phyloP scores from a whole-genome alignment of 2,797 vertebrate species.

The Anolis apletophallus region DNA sequence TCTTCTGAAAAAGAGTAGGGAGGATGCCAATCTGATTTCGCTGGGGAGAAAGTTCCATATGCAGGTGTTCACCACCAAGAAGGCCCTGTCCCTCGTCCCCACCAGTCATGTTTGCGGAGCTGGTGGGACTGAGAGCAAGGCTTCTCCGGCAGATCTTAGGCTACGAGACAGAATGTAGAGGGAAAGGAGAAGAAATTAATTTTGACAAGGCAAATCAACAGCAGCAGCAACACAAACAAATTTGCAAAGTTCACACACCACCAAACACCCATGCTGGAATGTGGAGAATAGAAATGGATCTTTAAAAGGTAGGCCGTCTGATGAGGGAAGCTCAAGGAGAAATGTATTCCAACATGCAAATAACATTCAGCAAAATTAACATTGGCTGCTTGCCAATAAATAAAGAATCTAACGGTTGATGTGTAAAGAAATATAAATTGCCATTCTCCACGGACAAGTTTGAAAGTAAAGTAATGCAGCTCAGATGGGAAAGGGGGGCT shows the following conservation, averaged over 20 bases:
- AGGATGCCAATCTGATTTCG: no score
- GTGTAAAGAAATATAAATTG: background rate
- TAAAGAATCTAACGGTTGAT: background rate
- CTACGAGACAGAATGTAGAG: no score
- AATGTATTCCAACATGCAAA: background rate
- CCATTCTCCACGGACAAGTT: background rate
- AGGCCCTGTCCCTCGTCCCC: no score
- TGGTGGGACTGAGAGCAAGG: no score
- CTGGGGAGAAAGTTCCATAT: no score
- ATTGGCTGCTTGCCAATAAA: background rate
- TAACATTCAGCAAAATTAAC: slow-evolving; percentile 3
- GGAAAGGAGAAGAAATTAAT: background rate
- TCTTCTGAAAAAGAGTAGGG: no score
- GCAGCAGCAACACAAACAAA: no score
- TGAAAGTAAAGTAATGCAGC: background rate
- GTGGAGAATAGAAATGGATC: background rate
- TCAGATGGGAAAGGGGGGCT: background rate
- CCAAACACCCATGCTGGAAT: background rate
- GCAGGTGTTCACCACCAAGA: no score
- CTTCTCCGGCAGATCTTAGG: no score
- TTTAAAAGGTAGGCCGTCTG: background rate
- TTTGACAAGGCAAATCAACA: background rate
- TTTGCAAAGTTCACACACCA: background rate
- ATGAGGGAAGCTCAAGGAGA: background rate
- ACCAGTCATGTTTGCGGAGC: no score